Conservation (phyloP, 2,113 vertebrate species). For the Microcebus lehilahytsara region DNA sequence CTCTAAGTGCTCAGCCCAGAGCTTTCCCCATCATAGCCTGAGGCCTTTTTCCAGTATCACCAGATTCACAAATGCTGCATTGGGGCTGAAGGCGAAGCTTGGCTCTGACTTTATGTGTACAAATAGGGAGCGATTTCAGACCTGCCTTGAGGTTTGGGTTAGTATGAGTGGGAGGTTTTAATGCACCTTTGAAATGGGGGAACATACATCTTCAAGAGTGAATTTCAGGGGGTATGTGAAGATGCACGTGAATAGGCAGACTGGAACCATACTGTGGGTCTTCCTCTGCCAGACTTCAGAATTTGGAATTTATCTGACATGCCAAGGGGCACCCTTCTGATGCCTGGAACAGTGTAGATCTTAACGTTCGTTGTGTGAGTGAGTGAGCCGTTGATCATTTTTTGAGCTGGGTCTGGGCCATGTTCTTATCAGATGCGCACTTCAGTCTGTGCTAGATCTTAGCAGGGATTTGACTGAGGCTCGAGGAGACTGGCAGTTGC, state of each 20-base stretch:
- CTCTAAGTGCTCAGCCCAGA: neutral
- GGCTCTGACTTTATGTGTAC: neutral
- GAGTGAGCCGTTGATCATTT: neutral
- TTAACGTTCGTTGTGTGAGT: neutral
- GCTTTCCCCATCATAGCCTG: neutral
- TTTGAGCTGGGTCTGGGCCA: neutral
- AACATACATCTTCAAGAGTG: neutral
- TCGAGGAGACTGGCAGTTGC: neutral
- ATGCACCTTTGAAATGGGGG: neutral
- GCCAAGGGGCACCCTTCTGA: neutral
- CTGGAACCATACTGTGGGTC: neutral
- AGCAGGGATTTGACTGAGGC: neutral
- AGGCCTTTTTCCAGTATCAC: neutral
- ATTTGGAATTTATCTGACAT: neutral
- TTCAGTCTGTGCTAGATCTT: neutral
- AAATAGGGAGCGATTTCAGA: neutral
- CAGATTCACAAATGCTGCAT: neutral
- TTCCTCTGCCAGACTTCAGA: neutral
- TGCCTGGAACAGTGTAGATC: neutral
- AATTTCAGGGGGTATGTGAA: neutral
- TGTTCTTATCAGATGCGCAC: neutral
- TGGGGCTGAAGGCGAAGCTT: neutral
- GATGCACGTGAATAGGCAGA: neutral
- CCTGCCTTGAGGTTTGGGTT: neutral
- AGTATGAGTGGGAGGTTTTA: neutral